Conservation (phyloP, 2,888 invertebrate genomes). For the Torymus auratus region DNA sequence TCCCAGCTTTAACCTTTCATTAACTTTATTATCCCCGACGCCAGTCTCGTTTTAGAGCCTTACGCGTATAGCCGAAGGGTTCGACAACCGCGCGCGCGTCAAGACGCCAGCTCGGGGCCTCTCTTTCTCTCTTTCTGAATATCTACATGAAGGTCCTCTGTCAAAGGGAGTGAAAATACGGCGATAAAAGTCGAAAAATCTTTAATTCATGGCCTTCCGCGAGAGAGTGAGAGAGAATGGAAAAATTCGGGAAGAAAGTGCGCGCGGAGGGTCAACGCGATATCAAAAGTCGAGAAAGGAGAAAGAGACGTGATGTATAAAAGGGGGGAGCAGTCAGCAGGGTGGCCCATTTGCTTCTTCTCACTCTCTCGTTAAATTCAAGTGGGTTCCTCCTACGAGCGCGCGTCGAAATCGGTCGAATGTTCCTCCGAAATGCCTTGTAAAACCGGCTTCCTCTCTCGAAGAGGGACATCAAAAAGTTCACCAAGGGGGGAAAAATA, state of each 20-base stretch:
- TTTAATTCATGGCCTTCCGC: neutral
- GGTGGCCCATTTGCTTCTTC: conserved; percentile 64
- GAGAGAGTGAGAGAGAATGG: neutral
- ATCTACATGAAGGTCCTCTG: too few species aligned
- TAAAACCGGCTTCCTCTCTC: conserved; percentile 64
- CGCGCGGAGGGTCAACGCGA: too few species aligned
- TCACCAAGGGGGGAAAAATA: conserved; percentile 27
- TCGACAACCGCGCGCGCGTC: too few species aligned
- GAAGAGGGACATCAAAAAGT: conserved; percentile 19
- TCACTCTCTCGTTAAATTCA: conserved; percentile 67
- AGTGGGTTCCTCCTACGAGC: conserved; percentile 68
- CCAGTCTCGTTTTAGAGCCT: neutral
- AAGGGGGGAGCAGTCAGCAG: conserved; percentile 12
- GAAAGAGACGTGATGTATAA: too few species aligned
- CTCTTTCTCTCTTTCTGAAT: too few species aligned
- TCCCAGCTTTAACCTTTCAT: conserved; percentile 15
- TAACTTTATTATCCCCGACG: neutral
- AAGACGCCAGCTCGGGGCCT: too few species aligned
- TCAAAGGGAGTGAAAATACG: neutral
- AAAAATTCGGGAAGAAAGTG: neutral
- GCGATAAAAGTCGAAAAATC: conserved; percentile 16
- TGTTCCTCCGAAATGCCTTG: conserved; percentile 71
- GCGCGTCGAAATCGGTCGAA: conserved; percentile 70
- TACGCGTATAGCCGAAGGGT: too few species aligned
- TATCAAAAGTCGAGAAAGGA: too few species aligned